A percentile compares a stretch with the other conserved stretches of the same genome.
phyloP scores from a whole-genome alignment of 2,113 vertebrate species.

The Chroicocephalus ridibundus region DNA sequence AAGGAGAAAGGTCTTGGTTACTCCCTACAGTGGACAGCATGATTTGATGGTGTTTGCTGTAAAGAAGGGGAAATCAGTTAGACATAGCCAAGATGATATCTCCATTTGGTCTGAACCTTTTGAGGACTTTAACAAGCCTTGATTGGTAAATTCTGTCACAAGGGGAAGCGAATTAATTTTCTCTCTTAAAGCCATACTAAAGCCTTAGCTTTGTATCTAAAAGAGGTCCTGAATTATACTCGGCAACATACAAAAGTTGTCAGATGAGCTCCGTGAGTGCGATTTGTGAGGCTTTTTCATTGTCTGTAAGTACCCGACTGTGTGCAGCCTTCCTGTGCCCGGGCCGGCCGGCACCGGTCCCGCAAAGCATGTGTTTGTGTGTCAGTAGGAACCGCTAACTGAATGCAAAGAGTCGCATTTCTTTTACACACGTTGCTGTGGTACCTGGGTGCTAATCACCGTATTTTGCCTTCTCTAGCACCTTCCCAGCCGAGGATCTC shows the following conservation, averaged over 20 bases:
- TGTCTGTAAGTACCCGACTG: constrained; percentile 28
- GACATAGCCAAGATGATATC: neutral
- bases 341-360: neutral
- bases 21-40: neutral
- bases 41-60: neutral
- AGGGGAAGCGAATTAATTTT: neutral
- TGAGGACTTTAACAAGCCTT: neutral
- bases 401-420: neutral
- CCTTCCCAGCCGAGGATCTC: constrained; percentile 67
- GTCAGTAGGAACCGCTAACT: neutral
- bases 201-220: neutral
- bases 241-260: neutral
- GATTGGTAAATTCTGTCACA: neutral
- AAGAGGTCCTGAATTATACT: neutral
- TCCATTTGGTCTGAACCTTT: neutral
- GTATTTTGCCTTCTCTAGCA: constrained; percentile 70
- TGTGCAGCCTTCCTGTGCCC: constrained; percentile 18
- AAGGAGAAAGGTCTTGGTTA: neutral
- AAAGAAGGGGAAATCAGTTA: neutral
- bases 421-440: constrained; percentile 37
- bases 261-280: constrained; percentile 26
- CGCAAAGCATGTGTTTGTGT: constrained; percentile 23
- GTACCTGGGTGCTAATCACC: constrained; percentile 64
- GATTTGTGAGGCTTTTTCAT: constrained; percentile 6
- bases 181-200: neutral